Percentiles rank a stretch among this genome's conserved stretches.
These are phyloP conservation scores for Upupa epops DNA, from an alignment of 2,113 vertebrate species.

Conservation along the genomic window DNA sequence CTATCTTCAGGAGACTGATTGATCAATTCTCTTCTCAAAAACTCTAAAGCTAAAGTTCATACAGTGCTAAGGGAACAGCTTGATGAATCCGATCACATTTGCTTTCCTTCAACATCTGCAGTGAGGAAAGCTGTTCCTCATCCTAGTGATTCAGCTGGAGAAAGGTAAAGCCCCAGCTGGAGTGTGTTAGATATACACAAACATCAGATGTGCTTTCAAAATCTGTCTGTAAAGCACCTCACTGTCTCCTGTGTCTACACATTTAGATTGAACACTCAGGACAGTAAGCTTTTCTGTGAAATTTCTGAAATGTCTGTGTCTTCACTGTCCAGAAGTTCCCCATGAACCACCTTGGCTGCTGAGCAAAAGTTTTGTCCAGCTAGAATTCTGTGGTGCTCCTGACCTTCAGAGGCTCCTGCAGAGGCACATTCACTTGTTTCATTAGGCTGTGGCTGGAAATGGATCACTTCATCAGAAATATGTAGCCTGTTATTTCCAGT, in stretches of 20 bases:
- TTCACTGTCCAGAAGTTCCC: background rate
- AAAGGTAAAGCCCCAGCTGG: background rate
- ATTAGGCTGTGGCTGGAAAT: background rate
- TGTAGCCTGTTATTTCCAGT: background rate
- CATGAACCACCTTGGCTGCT: background rate
- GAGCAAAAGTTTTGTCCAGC: background rate
- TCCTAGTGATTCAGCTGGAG: background rate
- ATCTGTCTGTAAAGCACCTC: background rate
- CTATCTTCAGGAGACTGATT: constrained; percentile 32
- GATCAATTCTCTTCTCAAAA: constrained; percentile 25
- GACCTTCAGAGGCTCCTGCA: background rate
- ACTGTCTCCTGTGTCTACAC: background rate
- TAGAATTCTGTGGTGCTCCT: background rate
- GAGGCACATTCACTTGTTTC: background rate
- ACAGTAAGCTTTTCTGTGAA: background rate
- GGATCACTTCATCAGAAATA: background rate
- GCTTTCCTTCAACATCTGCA: background rate
- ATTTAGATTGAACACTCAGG: background rate
- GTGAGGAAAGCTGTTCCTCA: background rate
- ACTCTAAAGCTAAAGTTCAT: constrained; percentile 33
- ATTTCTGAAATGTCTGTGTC: background rate
- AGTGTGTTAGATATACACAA: background rate
- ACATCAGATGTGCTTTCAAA: background rate
- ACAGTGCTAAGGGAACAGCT: background rate
- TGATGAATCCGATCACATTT: background rate